Evolutionary conservation across 2,797 vertebrate species (phyloP), one percentile per base, ranked within the genome.

Genomic region (Etheostoma nigrum): DNA sequence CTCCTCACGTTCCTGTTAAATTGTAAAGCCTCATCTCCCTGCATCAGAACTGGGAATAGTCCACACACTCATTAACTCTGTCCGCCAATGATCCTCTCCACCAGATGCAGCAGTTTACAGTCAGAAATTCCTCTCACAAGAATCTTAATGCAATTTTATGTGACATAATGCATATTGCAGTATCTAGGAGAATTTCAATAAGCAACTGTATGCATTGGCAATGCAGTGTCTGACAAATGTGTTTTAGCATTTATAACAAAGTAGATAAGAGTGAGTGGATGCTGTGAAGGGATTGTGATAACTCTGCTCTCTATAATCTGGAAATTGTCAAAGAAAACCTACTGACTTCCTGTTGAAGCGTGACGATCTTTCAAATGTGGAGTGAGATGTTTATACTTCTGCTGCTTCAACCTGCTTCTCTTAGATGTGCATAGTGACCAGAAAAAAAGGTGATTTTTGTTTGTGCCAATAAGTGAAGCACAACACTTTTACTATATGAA

Each of bases 211-310:
- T 74, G 88, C 82, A 72, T 84, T 57, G 52, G 79, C 78, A 68
- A 57, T 79, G 80, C 63, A 33, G 81, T 68, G 88, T 88, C 78
- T 90, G 83, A 61, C 83, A 90, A 93, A 94, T 94, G 93, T 94
- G 93, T 94, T 94, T 91, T 93, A 94, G 92, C 92, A 93, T 94
- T 94, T 94, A 69, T 72, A 83, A 51, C 27, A 54, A 36, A 18
- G 47, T 53, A 48, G 66, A 44, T 45, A 18, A 19, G n/a, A 40
- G 48, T 21, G 77, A 82, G 70, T 44, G 83, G 79, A 71, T 88
- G 87, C 83, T 79, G 84, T 88, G 85, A 85, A 82, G 81, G 71
- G 83, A 79, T 59, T 64, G 65, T 16, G 48, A 74, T 16, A 18
- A 63, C 54, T 78, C 62, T 40, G 51, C 82, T 76, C 69, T 74